Base-by-base conservation (phyloP, 1,140 invertebrate species). In the Drosophila elegans region DNA sequence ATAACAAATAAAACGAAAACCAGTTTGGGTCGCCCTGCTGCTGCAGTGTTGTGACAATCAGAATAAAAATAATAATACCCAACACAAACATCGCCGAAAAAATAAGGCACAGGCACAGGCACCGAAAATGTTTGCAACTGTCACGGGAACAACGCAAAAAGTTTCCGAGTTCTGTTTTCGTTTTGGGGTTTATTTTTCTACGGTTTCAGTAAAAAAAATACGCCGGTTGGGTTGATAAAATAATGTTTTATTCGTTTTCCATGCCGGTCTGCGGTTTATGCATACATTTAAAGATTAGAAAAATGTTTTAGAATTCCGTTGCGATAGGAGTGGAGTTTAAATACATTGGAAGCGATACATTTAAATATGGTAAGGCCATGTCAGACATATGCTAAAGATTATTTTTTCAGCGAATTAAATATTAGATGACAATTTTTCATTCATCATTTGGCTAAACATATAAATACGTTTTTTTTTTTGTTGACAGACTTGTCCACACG, bases 81-180 rank as follows among this genome's bases (percentile, higher is more conserved):
- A 62, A 52, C 62, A 67, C 60, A 80, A 62, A 52, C 74, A 51
- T 38, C 21, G 38, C 66, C 67, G 49, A 64, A 67, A 72, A 71
- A 74, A n/a, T n/a, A n/a, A n/a, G n/a, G n/a, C n/a, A n/a, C n/a
- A 75, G 53, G 57, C 16, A 21, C 16, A 74, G 56, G 64, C 64
- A 66, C 64, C 61, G 61, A 53, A 76, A 76, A 84, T 84, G 81
- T 86, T 84, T 86, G 82, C 73, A 84, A 80, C 81, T 84, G 81
- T 74, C 81, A 85, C 67, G 56, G 64, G 68, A 78, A 72, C 41
- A 72, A 51, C 25, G 56, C 52, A 77, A 54, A 72, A 72, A 57
- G 68, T 72, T 72, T 13, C 38, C 10, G 42, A 36, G 62, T 72
- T 71, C 49, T 72, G 63, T 69, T 46, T 55, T 39, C 49, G 44